A percentile compares a stretch with the other conserved stretches of the same genome.
Conservation (phyloP, 2,797 vertebrate species). For the Clarias fuscus region DNA sequence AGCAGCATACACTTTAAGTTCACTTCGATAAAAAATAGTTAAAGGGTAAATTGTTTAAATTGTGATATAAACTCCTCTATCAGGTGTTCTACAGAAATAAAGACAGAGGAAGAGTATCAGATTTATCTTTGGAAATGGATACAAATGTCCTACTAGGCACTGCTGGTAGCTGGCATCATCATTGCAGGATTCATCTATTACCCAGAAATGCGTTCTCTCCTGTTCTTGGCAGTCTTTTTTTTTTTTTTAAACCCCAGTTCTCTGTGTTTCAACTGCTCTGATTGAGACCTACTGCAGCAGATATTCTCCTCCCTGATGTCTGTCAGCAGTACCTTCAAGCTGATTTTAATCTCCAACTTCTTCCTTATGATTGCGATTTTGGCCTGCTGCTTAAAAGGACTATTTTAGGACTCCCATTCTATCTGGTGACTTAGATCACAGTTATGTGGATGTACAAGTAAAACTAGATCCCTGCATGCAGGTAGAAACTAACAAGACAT, state of each 20-base stretch:
- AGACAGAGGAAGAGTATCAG: slow-evolving; percentile 24
- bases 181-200: slow-evolving; percentile 53
- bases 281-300: slow-evolving; percentile 20
- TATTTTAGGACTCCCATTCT: slow-evolving; percentile 14
- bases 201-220: slow-evolving; percentile 36
- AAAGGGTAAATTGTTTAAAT: not conserved
- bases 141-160: slow-evolving; percentile 49
- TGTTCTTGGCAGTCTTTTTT: slow-evolving; percentile 25
- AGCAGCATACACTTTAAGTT: not conserved
- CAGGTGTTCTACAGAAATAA: slow-evolving; percentile 21
- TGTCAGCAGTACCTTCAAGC: slow-evolving; percentile 34
- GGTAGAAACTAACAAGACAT: slow-evolving; percentile 62
- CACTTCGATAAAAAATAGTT: no score
- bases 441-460: slow-evolving; percentile 16
- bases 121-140: slow-evolving; percentile 49
- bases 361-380: slow-evolving; percentile 19
- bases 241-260: slow-evolving; percentile 20
- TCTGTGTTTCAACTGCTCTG: slow-evolving; percentile 1
- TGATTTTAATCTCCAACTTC: slow-evolving; percentile 42
- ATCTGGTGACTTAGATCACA: slow-evolving; percentile 7
- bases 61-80: slow-evolving; percentile 39
- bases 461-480: not conserved
- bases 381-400: slow-evolving; percentile 20
- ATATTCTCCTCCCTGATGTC: slow-evolving; percentile 24
- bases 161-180: slow-evolving; percentile 50